phyloP scores from a whole-genome alignment of 2,888 invertebrate species.

The Helobdella robusta region DNA sequence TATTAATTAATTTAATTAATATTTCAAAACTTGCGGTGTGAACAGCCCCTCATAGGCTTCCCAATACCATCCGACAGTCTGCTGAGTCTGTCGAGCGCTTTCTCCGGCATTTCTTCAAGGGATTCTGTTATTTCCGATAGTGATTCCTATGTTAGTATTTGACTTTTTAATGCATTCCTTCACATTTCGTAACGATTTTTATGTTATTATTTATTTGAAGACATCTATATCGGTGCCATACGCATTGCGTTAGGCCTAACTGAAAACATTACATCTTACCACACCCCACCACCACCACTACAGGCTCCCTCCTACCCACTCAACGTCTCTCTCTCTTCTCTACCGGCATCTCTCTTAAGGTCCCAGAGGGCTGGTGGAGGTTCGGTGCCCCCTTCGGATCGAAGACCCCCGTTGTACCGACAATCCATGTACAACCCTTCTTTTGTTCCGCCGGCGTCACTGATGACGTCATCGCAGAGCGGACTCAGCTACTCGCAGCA shows the following conservation, averaged over 20 bases:
- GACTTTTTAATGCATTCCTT: too few relatives aligned
- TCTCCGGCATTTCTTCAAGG: neutral
- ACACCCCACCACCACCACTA: neutral
- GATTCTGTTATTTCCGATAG: constrained; percentile 3
- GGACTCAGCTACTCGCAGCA: constrained; percentile 17
- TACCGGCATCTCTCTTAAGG: constrained; percentile 10
- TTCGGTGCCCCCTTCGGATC: neutral
- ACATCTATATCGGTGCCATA: neutral
- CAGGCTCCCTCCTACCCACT: neutral
- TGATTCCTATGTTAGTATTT: constrained; percentile 5
- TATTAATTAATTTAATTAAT: too few relatives aligned
- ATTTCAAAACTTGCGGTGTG: too few relatives aligned
- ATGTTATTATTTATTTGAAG: neutral
- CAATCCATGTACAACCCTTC: constrained; percentile 13
- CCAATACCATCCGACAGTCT: constrained; percentile 9
- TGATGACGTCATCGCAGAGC: neutral
- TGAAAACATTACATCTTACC: neutral
- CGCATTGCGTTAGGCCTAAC: too few relatives aligned
- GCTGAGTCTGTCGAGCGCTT: constrained; percentile 12
- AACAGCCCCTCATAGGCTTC: neutral
- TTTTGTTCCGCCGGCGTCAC: neutral
- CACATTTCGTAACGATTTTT: too few relatives aligned
- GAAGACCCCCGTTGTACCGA: neutral
- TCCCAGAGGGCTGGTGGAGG: neutral
- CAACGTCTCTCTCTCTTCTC: constrained; percentile 16